A percentile compares a stretch with the other conserved stretches of the same genome.
Evolutionary conservation across 2,113 vertebrate species (phyloP).

Genomic region (Corythornis madagascariensis): DNA sequence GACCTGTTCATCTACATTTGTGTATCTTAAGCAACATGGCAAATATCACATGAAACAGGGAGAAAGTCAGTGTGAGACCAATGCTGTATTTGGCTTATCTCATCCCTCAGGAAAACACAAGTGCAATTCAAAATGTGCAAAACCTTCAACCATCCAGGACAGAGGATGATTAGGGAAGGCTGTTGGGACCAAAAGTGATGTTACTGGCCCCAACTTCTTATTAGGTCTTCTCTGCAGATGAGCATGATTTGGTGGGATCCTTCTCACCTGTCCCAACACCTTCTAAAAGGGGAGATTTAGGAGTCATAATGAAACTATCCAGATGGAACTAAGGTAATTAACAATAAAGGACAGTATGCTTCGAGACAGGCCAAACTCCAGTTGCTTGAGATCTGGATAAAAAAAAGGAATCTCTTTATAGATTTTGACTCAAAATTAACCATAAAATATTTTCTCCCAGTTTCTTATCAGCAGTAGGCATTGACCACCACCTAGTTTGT

Average conservation of each 20-base stretch:
- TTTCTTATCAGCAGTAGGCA: constrained; percentile 6
- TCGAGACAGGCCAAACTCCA: constrained; percentile 2
- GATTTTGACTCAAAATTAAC: not conserved
- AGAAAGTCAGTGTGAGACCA: not conserved
- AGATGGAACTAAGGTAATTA: constrained; percentile 42
- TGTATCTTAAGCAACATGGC: not conserved
- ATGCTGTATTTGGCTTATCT: not conserved
- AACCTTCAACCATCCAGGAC: not conserved
- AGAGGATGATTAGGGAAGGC: not conserved
- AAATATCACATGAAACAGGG: not conserved
- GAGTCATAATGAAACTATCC: constrained; percentile 17
- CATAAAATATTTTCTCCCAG: not conserved
- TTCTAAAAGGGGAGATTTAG: not conserved
- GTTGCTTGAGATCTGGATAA: constrained; percentile 10
- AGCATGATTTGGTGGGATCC: not conserved
- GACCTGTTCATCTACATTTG: not conserved
- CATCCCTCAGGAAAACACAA: not conserved
- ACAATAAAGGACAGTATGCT: not conserved
- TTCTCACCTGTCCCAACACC: not conserved
- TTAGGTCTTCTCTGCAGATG: not conserved
- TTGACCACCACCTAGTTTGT: not conserved
- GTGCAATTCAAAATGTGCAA: not conserved
- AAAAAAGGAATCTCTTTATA: constrained; percentile 24
- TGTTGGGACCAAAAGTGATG: not conserved
- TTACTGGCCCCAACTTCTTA: not conserved